Evolutionary conservation across 2,888 invertebrate genomes (phyloP), one percentile per base, ranked within the genome.

Genomic region (Laothoe populi): DNA sequence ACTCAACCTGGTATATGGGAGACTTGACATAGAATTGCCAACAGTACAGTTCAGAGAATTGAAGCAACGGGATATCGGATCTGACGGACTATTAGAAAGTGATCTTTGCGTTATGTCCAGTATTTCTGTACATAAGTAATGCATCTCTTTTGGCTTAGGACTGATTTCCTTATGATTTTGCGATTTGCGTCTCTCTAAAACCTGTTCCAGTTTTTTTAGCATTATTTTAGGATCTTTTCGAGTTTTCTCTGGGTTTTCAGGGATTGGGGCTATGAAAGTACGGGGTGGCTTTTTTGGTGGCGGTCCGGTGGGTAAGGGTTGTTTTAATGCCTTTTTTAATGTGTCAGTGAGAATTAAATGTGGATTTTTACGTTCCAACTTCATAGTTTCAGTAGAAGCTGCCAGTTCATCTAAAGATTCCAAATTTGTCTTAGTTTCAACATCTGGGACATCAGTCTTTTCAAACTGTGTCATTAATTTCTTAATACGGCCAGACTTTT

Each of bases 241-340:
- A 21, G 82, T 81, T 70, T 82, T 83, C 53, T 84, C 83, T 10
- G 72, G 71, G 16, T 66, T 74, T 73, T 83, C 84, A 4, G 72
- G 73, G 8, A 77, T 79, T 0, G 86, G 72, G 0, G 80, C 88
- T 42, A 88, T 87, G 72, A 96, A 95, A 0, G 94, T 94, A 66
- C 96, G 84, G 0, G 96, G 96, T 1, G 96, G 96, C 78, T 96
- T 96, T 73, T 95, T 95, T 0, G 96, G 96, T 0, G 96, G 96
- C 4, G 96, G 96, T 0, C 96, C 96, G 3, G 84, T 66, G 0
- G 96, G 96, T 57, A 96, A 75, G 0, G 96, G 96, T 69, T 95
- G 94, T 75, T 94, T 95, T 49, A 96, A 83, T 19, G 95, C 95
- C 66, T 94, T 94, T 76, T 95, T 95, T 40, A 96, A 83, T 0